These are phyloP conservation scores for Talpa occidentalis DNA, from an alignment of 2,113 vertebrate genomes.

Conservation along the genomic window DNA sequence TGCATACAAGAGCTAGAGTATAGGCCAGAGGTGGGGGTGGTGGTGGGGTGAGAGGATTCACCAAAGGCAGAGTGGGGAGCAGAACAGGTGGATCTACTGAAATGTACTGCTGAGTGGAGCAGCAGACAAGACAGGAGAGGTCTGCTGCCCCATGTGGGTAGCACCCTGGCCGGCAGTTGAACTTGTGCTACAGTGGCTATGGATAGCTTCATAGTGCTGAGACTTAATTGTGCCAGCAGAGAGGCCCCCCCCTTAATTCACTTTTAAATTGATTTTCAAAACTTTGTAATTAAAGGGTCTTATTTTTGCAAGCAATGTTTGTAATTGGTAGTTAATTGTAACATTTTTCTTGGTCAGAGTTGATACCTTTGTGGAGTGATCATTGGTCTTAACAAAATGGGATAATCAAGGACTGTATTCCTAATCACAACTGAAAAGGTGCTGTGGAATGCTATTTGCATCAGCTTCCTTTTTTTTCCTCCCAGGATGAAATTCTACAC, in stretches of 20 bases:
- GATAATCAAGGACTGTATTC: neutral
- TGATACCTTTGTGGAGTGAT: neutral
- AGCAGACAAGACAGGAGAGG: too few species aligned
- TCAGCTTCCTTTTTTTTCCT: neutral
- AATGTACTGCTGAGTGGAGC: too few species aligned
- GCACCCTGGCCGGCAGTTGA: too few species aligned
- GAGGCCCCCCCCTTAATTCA: neutral
- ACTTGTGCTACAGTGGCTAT: too few species aligned
- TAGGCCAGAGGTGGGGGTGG: too few species aligned
- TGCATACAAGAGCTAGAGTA: too few species aligned
- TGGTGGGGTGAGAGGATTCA: too few species aligned
- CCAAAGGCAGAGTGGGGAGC: too few species aligned
- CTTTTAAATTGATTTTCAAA: neutral
- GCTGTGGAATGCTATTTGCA: neutral
- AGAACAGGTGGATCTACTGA: too few species aligned
- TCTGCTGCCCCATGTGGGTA: too few species aligned
- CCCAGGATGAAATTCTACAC: neutral
- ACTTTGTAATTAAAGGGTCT: neutral
- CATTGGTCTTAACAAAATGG: neutral
- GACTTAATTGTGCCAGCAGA: too few species aligned
- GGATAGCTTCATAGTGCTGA: too few species aligned
- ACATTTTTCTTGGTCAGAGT: neutral
- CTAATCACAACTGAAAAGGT: neutral
- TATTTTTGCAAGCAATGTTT: neutral
- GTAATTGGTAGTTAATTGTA: neutral